Conservation (phyloP, 2,888 invertebrate species). For the Hemistola chrysoprasaria region DNA sequence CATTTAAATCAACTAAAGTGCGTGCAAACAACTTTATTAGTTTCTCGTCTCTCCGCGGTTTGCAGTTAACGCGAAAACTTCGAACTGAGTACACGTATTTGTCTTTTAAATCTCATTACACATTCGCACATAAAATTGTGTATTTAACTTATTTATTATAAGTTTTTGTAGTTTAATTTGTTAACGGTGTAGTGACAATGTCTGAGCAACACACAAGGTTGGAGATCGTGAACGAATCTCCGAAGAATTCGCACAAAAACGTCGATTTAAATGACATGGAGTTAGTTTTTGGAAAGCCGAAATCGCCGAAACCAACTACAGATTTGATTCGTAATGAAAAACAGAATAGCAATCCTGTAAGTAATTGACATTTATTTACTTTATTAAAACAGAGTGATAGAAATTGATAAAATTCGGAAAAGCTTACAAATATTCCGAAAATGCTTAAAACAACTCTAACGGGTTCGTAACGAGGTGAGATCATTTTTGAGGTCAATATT, state of each 20-base stretch:
- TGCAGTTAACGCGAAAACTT: slow-evolving; percentile 10
- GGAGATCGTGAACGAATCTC: slow-evolving; percentile 41
- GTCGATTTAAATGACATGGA: slow-evolving; percentile 51
- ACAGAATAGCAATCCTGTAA: slow-evolving; percentile 25
- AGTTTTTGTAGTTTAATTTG: background rate
- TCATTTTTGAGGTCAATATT: too few species aligned
- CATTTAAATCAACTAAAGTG: slow-evolving; percentile 35
- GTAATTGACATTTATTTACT: too few species aligned
- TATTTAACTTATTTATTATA: slow-evolving; percentile 1
- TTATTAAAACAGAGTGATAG: too few species aligned
- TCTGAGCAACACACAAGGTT: slow-evolving; percentile 37
- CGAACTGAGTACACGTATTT: slow-evolving; percentile 5
- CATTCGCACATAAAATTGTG: background rate
- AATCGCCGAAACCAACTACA: slow-evolving; percentile 31
- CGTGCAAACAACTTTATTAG: slow-evolving; percentile 7
- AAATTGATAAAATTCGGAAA: too few species aligned
- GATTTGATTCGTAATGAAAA: slow-evolving; percentile 40
- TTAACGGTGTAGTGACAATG: slow-evolving; percentile 29
- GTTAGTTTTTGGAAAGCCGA: slow-evolving; percentile 58
- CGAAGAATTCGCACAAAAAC: slow-evolving; percentile 30
- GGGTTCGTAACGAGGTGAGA: too few species aligned
- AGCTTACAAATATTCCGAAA: too few species aligned
- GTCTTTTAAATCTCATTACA: background rate
- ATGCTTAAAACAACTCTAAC: too few species aligned
- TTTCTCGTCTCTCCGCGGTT: background rate